Conservation (phyloP, 1,140 invertebrate genomes). For the Megathymus violae region DNA sequence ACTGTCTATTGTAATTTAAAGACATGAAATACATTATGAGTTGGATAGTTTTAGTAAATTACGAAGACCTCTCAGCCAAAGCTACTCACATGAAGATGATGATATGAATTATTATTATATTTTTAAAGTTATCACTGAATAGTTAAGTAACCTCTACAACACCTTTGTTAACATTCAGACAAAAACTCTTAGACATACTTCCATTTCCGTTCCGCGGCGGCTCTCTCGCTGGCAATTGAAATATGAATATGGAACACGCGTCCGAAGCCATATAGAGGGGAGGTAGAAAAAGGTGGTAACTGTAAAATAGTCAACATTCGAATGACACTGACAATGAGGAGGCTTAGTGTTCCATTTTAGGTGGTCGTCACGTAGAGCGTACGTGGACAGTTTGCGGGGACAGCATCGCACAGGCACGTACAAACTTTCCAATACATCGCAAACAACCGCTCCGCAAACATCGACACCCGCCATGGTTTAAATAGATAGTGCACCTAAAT, state of each 20-base stretch:
- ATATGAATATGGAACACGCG: constrained; percentile 74
- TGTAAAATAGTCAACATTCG: constrained; percentile 74
- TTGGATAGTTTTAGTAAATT: too few relatives aligned
- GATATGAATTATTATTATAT: too few relatives aligned
- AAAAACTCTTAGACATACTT: constrained; percentile 21
- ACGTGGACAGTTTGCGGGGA: constrained; percentile 55
- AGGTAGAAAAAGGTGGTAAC: constrained; percentile 67
- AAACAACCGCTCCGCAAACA: constrained; percentile 51
- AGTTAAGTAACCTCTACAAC: too few relatives aligned
- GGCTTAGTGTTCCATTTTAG: constrained; percentile 62
- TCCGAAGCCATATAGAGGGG: constrained; percentile 56
- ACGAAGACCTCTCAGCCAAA: too few relatives aligned
- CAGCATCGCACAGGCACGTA: constrained; percentile 41
- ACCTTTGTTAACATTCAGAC: constrained; percentile 10
- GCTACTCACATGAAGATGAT: too few relatives aligned
- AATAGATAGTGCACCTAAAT: constrained; percentile 7
- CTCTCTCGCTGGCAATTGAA: constrained; percentile 54
- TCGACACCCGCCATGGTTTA: constrained; percentile 4
- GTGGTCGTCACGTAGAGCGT: constrained; percentile 63
- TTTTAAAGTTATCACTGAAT: too few relatives aligned
- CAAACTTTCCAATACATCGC: constrained; percentile 53
- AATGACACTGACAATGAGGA: constrained; percentile 72
- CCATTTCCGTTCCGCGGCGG: constrained; percentile 35
- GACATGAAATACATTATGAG: too few relatives aligned
- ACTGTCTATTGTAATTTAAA: too few relatives aligned